Conservation (phyloP, 2,113 vertebrate genomes). For the Dolichotis patagonum region DNA sequence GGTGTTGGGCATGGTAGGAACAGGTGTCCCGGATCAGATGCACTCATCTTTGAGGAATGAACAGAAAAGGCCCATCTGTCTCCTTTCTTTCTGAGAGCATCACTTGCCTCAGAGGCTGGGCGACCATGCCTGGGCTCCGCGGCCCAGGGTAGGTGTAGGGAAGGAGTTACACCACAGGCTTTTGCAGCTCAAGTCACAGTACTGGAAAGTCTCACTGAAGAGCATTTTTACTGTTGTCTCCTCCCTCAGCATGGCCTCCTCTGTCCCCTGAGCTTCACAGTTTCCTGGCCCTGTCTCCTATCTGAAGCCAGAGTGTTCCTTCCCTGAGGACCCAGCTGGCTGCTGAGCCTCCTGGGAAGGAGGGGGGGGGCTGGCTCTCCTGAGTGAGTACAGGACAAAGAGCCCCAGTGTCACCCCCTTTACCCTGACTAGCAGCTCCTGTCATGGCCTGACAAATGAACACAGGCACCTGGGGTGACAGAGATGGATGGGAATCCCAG, state of each 20-base stretch:
- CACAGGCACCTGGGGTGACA: conserved; percentile 80
- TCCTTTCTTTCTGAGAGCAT: not conserved
- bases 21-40: not conserved
- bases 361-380: not conserved
- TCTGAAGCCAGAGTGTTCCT: not conserved
- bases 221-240: not conserved
- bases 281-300: not conserved
- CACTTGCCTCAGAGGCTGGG: not conserved
- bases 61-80: not conserved
- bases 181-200: not conserved
- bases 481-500: conserved; percentile 85
- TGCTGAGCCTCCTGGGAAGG: not conserved
- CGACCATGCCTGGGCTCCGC: no score
- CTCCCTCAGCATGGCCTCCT: not conserved
- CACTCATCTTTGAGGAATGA: not conserved
- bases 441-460: conserved; percentile 84
- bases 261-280: not conserved
- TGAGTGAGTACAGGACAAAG: not conserved
- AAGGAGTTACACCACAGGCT: not conserved
- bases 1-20: rapidly evolving
- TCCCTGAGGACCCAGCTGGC: not conserved
- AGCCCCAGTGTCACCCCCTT: not conserved
- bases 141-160: not conserved
- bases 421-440: conserved; percentile 50
- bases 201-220: not conserved